A percentile compares a stretch with the other conserved stretches of the same genome.
These are phyloP conservation scores for Chrysodeixis includens DNA, from an alignment of 2,888 invertebrate genomes.

Conservation along the genomic window DNA sequence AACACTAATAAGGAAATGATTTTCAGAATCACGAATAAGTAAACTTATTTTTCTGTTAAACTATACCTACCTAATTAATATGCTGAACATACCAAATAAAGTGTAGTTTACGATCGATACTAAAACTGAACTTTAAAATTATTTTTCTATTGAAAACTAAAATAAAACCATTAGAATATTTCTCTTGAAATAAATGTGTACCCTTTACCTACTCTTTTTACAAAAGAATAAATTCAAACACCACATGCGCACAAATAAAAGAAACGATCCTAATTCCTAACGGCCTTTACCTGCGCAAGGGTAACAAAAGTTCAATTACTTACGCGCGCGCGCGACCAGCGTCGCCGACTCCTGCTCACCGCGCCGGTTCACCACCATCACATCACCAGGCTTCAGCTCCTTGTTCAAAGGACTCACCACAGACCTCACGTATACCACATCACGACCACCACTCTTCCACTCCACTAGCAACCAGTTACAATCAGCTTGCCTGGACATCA, in stretches of 20 bases:
- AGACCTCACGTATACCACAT: slow-evolving; percentile 64
- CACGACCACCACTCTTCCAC: slow-evolving; percentile 68
- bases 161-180: no score
- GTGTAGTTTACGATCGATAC: no score
- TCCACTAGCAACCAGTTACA: slow-evolving; percentile 78
- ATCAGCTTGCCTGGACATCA: slow-evolving; percentile 63
- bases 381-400: slow-evolving; percentile 61
- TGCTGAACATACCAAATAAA: no score
- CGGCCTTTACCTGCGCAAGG: slow-evolving; percentile 29
- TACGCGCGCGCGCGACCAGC: slow-evolving; percentile 67
- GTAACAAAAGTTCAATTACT: slow-evolving; percentile 53
- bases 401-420: slow-evolving; percentile 58
- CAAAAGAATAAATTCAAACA: neutral
- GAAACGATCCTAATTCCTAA: neutral
- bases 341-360: slow-evolving; percentile 64
- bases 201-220: no score
- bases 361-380: slow-evolving; percentile 58
- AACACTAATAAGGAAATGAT: no score
- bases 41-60: no score
- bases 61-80: no score
- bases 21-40: no score
- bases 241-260: neutral
- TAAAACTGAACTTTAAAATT: no score
- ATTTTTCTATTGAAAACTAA: no score
- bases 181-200: no score